These are phyloP conservation scores for Rotaria magnacalcarata DNA, from an alignment of 2,888 invertebrate genomes.

Conservation along the genomic window DNA sequence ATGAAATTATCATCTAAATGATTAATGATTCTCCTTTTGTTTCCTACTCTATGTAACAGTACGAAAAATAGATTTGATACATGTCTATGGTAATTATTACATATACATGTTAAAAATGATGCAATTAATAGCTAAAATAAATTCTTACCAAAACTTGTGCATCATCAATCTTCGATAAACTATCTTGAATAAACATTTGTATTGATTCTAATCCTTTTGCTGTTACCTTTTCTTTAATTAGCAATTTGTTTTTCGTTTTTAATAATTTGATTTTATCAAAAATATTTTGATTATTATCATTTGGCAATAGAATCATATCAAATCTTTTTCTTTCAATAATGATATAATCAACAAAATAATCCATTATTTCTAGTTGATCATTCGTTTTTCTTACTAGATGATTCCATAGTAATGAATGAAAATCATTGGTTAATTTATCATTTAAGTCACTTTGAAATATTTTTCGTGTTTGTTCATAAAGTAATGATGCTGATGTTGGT, in stretches of 20 bases:
- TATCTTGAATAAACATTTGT: background rate
- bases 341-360: background rate
- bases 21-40: too few relatives aligned
- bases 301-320: background rate
- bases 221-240: background rate
- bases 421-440: background rate
- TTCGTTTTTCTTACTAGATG: background rate
- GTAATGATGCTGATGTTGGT: background rate
- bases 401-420: background rate
- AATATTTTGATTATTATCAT: background rate
- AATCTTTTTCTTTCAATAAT: background rate
- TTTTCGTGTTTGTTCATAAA: background rate
- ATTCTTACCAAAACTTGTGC: background rate
- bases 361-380: background rate
- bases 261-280: background rate
- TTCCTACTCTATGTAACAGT: too few relatives aligned
- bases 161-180: background rate
- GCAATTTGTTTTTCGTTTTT: background rate
- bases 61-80: too few relatives aligned
- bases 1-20: too few relatives aligned
- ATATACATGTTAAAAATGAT: too few relatives aligned
- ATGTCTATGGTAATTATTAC: too few relatives aligned
- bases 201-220: background rate
- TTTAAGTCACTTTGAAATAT: constrained; percentile 1
- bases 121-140: too few relatives aligned